Evolutionary conservation across 2,797 vertebrate species (phyloP).

Genomic region (Tadarida brasiliensis): DNA sequence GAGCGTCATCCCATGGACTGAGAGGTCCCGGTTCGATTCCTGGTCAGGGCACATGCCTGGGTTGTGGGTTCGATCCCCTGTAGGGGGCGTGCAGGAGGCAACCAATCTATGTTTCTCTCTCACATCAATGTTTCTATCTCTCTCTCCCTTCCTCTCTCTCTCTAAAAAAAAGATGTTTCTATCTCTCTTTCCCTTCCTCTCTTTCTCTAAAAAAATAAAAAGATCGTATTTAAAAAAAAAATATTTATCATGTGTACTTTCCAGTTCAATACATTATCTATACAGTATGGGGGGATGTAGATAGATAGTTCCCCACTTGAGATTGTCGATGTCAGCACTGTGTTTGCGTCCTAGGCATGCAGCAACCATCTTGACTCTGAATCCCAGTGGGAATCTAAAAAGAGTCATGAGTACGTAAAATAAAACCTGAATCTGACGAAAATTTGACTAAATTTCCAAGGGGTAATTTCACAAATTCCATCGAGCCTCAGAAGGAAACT

Average conservation of each 20-base stretch:
- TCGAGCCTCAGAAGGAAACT: background rate
- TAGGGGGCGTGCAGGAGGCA: too few relatives aligned
- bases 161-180: too few relatives aligned
- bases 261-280: background rate
- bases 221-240: background rate
- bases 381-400: conserved; percentile 5
- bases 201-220: too few relatives aligned
- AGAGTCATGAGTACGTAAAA: background rate
- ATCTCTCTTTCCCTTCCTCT: too few relatives aligned
- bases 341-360: background rate
- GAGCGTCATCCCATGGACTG: too few relatives aligned
- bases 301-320: background rate
- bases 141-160: too few relatives aligned
- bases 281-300: background rate
- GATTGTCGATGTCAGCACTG: background rate
- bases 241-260: background rate
- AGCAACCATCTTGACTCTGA: background rate
- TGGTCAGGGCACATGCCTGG: too few relatives aligned
- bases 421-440: background rate
- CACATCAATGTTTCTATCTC: too few relatives aligned
- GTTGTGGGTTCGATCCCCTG: too few relatives aligned
- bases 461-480: background rate
- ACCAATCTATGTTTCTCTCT: too few relatives aligned
- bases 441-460: conserved; percentile 1
- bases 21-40: too few relatives aligned